These are phyloP conservation scores for Thymelicus acteon DNA, from an alignment of 2,888 invertebrate species.

Conservation along the genomic window DNA sequence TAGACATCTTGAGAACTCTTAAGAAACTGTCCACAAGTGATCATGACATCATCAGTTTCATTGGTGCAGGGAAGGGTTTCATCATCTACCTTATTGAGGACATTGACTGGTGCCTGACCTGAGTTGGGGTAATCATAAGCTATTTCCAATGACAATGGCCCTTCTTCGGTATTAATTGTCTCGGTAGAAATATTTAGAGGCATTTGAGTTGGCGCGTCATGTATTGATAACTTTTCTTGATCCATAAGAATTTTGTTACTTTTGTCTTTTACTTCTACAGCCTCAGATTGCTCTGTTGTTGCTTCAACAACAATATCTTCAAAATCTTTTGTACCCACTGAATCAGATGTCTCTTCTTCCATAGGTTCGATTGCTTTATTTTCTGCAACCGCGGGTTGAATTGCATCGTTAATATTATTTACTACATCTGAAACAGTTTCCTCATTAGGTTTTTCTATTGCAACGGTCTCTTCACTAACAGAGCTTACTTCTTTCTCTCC, in stretches of 20 bases:
- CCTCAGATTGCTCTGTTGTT: neutral
- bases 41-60: slow-evolving; percentile 74
- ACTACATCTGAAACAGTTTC: neutral
- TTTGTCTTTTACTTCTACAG: neutral
- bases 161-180: slow-evolving; percentile 55
- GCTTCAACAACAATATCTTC: slow-evolving; percentile 4
- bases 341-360: slow-evolving; percentile 4
- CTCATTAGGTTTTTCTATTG: slow-evolving; percentile 13
- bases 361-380: slow-evolving; percentile 18
- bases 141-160: slow-evolving; percentile 64
- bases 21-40: slow-evolving; percentile 70
- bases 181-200: slow-evolving; percentile 55
- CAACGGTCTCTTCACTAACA: neutral
- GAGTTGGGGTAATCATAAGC: slow-evolving; percentile 62
- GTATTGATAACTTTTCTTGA: slow-evolving; percentile 39
- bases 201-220: slow-evolving; percentile 63
- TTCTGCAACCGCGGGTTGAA: slow-evolving; percentile 16
- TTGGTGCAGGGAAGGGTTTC: slow-evolving; percentile 71
- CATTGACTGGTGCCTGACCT: slow-evolving; percentile 52
- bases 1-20: slow-evolving; percentile 60
- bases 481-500: slow-evolving; percentile 3
- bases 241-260: slow-evolving; percentile 16
- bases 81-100: slow-evolving; percentile 65
- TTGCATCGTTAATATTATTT: slow-evolving; percentile 8
- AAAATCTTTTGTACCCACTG: slow-evolving; percentile 1